phyloP scores from a whole-genome alignment of 2,888 invertebrate species.

The Watsonalla binaria region DNA sequence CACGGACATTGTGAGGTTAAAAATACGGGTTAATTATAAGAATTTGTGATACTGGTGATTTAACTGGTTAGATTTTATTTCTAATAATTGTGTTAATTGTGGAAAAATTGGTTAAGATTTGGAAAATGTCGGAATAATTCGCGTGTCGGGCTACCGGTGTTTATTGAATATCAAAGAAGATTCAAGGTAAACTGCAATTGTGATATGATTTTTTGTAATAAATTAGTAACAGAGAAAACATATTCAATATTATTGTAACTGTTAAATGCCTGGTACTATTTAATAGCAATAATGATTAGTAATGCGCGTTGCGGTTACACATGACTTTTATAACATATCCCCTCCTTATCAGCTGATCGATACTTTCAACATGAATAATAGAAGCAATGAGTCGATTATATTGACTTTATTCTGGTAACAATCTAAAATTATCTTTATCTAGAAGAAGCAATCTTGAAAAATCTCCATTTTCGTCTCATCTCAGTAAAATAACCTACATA shows the following conservation, averaged over 20 bases:
- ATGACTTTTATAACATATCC: too few species aligned
- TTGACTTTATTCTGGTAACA: too few species aligned
- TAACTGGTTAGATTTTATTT: slow-evolving; percentile 6
- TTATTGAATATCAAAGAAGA: slow-evolving; percentile 13
- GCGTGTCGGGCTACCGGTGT: slow-evolving; percentile 10
- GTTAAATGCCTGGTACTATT: background rate
- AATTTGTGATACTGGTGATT: slow-evolving; percentile 15
- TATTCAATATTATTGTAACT: too few species aligned
- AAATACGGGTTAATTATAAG: slow-evolving; percentile 14
- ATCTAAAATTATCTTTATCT: too few species aligned
- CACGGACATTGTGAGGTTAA: slow-evolving; percentile 41
- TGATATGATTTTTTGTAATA: background rate
- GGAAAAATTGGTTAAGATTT: background rate
- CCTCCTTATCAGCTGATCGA: background rate
- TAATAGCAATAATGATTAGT: background rate
- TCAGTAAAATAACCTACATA: too few species aligned
- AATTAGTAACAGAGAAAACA: too few species aligned
- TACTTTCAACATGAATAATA: background rate
- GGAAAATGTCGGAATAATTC: slow-evolving; percentile 9
- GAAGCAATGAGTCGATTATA: too few species aligned
- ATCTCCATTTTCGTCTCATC: too few species aligned
- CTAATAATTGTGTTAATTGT: slow-evolving; percentile 3
- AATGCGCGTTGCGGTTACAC: too few species aligned
- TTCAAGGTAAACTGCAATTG: background rate
- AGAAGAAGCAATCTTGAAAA: too few species aligned